Evolutionary conservation across 2,797 vertebrate species (phyloP), one percentile per base, ranked within the genome.

Genomic region (Taenioides sp.): DNA sequence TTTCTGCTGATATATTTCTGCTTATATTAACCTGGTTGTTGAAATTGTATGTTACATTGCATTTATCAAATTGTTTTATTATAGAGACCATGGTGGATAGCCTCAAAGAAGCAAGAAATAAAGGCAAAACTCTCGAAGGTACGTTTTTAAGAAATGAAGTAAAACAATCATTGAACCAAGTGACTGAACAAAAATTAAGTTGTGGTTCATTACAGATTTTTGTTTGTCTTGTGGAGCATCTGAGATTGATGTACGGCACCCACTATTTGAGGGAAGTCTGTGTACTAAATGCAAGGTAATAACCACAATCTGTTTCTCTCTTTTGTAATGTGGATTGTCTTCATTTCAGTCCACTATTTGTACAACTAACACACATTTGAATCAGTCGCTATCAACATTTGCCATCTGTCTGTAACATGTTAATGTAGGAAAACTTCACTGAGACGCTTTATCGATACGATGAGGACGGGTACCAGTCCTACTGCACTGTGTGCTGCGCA

Each of bases 391-490:
- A 16, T 50, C 77, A 74, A 86, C 70, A 28, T 22, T 22, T 67
- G 9, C 62, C 70, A 71, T 25, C n/a, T 65, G 37, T 60, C 67
- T 49, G 61, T 63, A 16, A 60, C 64, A 64, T 76, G 11, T 78
- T 22, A 0, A 59, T 67, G 20, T 79, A 95, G 94, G 92, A 77
- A 31, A 95, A 94, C 86, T 94, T 95, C 68, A 80, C 75, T 0
- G 94, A 95, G 84, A 95, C 93, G 0, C 83, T 94, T 62, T 95
- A 88, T 73, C 92, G 94, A 43, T 95, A 94, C 18, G 94, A 95
- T 61, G 93, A 94, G 17, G 94, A 95, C 4, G 94, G 94, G 10
- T 95, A 93, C 86, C 94, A 95, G 87, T 94, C 94, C 0, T 95
- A 95, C 4, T 95, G 94, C 82, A 94, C 93, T 0, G 83, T 94